These are phyloP conservation scores for Sericinus montela DNA, from an alignment of 2,888 invertebrate species.

Conservation along the genomic window DNA sequence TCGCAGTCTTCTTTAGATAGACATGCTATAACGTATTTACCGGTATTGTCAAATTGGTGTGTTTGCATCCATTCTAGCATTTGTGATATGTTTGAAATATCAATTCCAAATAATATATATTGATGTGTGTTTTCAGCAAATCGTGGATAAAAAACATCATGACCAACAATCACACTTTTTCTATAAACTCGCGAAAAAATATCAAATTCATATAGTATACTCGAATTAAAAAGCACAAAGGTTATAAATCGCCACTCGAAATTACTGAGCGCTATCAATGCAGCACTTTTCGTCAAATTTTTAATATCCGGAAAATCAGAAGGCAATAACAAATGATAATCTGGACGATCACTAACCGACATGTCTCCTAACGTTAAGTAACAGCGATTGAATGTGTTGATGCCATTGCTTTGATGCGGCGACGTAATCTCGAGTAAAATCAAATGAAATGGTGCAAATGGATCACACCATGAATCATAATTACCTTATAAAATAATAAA, in stretches of 20 bases:
- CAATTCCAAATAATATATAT: slow-evolving; percentile 45
- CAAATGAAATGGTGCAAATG: slow-evolving; percentile 25
- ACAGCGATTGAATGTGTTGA: slow-evolving; percentile 17
- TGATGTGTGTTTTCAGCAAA: slow-evolving; percentile 36
- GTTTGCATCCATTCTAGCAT: slow-evolving; percentile 40
- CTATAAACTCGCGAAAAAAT: slow-evolving; percentile 42
- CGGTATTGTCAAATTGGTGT: slow-evolving; percentile 49
- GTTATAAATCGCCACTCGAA: slow-evolving; percentile 53
- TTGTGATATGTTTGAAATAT: slow-evolving; percentile 33
- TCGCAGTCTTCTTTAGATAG: slow-evolving; percentile 44
- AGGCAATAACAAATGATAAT: slow-evolving; percentile 10
- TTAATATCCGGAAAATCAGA: slow-evolving; percentile 18
- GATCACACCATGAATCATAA: slow-evolving; percentile 21
- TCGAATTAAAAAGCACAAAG: slow-evolving; percentile 49
- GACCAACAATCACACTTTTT: slow-evolving; percentile 42
- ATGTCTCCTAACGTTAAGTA: slow-evolving; percentile 21
- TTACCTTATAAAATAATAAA: slow-evolving; percentile 20
- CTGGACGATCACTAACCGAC: slow-evolving; percentile 16
- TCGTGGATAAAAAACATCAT: slow-evolving; percentile 31
- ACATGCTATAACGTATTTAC: slow-evolving; percentile 54
- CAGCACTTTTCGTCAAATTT: slow-evolving; percentile 43
- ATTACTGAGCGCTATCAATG: slow-evolving; percentile 47
- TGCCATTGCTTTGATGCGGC: slow-evolving; percentile 18
- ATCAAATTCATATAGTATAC: slow-evolving; percentile 38
- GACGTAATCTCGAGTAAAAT: slow-evolving; percentile 21